A percentile compares a stretch with the other conserved stretches of the same genome.
phyloP scores from a whole-genome alignment of 53 echinoderm and acorn worm species.

The Mesocentrotus franciscanus region DNA sequence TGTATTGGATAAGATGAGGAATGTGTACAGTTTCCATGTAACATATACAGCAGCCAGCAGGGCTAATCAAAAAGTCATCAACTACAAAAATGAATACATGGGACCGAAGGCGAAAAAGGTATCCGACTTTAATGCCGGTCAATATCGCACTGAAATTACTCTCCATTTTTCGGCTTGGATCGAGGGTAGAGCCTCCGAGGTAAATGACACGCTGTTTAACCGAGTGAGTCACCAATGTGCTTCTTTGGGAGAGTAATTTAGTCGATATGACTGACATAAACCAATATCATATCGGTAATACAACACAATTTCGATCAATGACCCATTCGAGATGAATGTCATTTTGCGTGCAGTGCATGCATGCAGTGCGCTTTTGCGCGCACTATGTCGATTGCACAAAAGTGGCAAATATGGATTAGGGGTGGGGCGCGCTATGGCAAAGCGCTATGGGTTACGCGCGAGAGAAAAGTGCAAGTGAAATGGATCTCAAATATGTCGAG shows the following conservation, averaged over 20 bases:
- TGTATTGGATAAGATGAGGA: slow-evolving; percentile 21
- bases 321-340: slow-evolving; percentile 9
- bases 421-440: slow-evolving; percentile 20
- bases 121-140: slow-evolving; percentile 19
- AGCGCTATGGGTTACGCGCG: slow-evolving; percentile 44
- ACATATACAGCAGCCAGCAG: background rate
- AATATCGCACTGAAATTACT: slow-evolving; percentile 32
- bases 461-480: slow-evolving; percentile 64
- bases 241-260: slow-evolving; percentile 38
- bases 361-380: background rate
- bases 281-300: slow-evolving; percentile 56
- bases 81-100: slow-evolving; percentile 38
- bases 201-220: slow-evolving; percentile 51
- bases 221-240: slow-evolving; percentile 40
- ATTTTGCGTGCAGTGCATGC: slow-evolving; percentile 25
- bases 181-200: background rate
- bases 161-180: background rate
- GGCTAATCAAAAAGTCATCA: slow-evolving; percentile 54
- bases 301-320: slow-evolving; percentile 44
- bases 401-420: slow-evolving; percentile 46
- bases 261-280: slow-evolving; percentile 60
- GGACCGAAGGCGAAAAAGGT: slow-evolving; percentile 34
- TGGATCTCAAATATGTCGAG: slow-evolving; percentile 33
- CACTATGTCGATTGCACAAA: background rate
- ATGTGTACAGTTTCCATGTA: background rate